These are phyloP conservation scores for Rotaria magnacalcarata DNA, from an alignment of 2,888 invertebrate genomes.

Conservation along the genomic window DNA sequence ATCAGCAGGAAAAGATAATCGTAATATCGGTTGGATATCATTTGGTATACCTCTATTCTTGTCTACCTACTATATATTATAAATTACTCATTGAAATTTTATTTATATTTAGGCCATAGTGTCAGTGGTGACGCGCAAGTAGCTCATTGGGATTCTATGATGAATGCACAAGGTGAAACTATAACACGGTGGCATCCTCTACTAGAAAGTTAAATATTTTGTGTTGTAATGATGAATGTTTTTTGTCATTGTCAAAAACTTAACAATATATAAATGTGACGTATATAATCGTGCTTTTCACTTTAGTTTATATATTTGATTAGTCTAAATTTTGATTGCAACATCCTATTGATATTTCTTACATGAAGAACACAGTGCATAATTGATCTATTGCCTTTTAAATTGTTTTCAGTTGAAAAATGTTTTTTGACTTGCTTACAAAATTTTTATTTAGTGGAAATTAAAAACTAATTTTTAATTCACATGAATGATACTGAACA, in stretches of 20 bases:
- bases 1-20: background rate
- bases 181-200: constrained; percentile 32
- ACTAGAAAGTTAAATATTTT: constrained; percentile 30
- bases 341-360: background rate
- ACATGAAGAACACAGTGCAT: too few relatives aligned
- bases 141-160: constrained; percentile 23
- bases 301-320: background rate
- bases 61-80: background rate
- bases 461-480: too few relatives aligned
- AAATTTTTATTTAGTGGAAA: too few relatives aligned
- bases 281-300: background rate
- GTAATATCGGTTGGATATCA: background rate
- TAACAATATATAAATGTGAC: background rate
- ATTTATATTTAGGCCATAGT: background rate
- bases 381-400: too few relatives aligned
- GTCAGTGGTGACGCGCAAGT: background rate
- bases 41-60: background rate
- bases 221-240: background rate
- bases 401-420: too few relatives aligned
- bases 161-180: constrained; percentile 7
- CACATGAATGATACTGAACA: too few relatives aligned
- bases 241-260: background rate
- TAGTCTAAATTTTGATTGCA: background rate
- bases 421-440: too few relatives aligned
- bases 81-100: too few relatives aligned